Base-by-base conservation (phyloP, 2,113 vertebrate species). In the Petromus typicus region DNA sequence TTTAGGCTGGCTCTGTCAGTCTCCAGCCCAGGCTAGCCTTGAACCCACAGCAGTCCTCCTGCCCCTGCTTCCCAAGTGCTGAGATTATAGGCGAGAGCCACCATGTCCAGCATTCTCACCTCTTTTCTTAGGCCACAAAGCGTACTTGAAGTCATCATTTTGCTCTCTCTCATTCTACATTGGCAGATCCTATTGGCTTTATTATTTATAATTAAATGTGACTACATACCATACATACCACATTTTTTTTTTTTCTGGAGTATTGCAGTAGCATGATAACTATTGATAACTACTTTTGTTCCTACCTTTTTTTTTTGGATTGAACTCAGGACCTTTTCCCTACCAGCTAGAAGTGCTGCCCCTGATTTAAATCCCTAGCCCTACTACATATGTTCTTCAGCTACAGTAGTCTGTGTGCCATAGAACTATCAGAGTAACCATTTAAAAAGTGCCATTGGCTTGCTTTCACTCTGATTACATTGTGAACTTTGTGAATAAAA, bases 401-500 rank as follows among this genome's bases (percentile, higher is more conserved):
- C 67, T 59, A 76, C 2, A 63, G 7, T 7, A 30, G 34, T 92
- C n/a, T 86, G 2, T 94, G 90, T 34, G 92, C 17, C 30, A 45
- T 66, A 90, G 67, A 94, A 78, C 37, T 81, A 22, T 64, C 30
- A 59, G 63, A 67, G 51, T 73, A 9, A 86, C 66, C 34, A 27
- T 79, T 95, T 67, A 3, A 40, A 82, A 95, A 87, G 23, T 80
- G 48, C 43, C 17, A 48, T 32, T 82, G 54, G 30, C 30, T 32
- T 48, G 12, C 79, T 83, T 45, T 78, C 32, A 45, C 84, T 88
- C 40, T 12, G 20, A 9, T 86, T 86, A 84, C 4, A 85, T 57
- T 76, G n/a, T 93, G 78, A 79, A 84, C n/a, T n/a, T n/a, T n/a
- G n/a, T n/a, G n/a, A n/a, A n/a, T 92, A 84, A 86, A 90, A 91